Evolutionary conservation across 2,797 vertebrate genomes (phyloP).

Genomic region (Platalea minor): DNA sequence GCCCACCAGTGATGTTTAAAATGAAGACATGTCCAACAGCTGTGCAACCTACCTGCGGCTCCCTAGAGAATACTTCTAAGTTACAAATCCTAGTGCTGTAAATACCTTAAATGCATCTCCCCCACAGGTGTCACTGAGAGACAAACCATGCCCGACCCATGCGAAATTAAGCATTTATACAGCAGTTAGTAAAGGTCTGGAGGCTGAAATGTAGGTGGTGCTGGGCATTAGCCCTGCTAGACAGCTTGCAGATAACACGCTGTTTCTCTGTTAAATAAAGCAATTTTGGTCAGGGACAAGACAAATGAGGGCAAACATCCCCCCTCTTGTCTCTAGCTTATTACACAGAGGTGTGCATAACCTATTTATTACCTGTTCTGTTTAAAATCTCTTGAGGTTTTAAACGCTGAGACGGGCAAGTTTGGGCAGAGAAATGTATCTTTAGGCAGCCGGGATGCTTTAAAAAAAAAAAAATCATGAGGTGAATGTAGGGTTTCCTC

Average conservation of each 20-base stretch:
- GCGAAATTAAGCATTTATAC: no score
- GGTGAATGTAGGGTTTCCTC: neutral
- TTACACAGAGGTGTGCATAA: no score
- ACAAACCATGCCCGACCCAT: accelerated
- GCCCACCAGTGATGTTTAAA: neutral
- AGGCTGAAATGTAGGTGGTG: neutral
- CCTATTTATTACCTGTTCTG: neutral
- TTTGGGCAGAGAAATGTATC: no score
- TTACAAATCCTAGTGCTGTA: neutral
- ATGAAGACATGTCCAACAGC: no score
- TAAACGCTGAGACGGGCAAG: neutral
- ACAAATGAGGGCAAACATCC: no score
- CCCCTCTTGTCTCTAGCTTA: accelerated
- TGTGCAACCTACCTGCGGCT: neutral
- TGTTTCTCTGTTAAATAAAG: neutral
- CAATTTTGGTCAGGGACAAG: neutral
- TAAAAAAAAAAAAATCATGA: neutral
- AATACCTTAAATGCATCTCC: neutral
- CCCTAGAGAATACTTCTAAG: neutral
- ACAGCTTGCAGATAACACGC: accelerated
- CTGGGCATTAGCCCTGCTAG: no score
- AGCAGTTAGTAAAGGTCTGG: no score
- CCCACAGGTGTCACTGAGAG: neutral
- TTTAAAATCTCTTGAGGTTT: neutral
- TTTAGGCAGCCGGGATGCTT: no score